Base-by-base conservation (phyloP, 2,113 vertebrate genomes). In the Ancistrus triradiatus region DNA sequence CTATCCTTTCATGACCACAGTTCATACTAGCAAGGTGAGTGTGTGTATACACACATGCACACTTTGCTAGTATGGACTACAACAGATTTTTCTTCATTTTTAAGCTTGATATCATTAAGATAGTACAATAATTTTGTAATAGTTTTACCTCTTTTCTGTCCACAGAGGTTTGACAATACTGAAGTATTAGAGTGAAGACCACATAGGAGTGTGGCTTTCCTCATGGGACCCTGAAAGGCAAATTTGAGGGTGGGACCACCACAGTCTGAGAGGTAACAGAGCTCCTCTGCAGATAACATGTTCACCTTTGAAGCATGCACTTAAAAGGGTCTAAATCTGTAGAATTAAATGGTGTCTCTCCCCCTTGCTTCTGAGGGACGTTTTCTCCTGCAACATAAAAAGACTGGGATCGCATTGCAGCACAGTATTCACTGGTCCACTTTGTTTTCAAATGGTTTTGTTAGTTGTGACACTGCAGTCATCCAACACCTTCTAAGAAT, bases 381-480 rank as follows among this genome's bases (percentile, higher is more conserved):
- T 83, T 84, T 87, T 87, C 81, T 83, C 76, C 66, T 19, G 14
- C 37, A 18, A 59, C 81, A 88, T 85, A 89, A 89, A 84, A 69
- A 76, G 18, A 63, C 51, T 37, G 28, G 77, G 77, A 59, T 89
- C 85, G 59, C 79, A 66, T 89, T 89, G 83, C 86, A 80, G 77
- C 69, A 73, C 81, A 65, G 76, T 80, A 89, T 88, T 89, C 85
- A 87, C 74, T 67, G 77, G 75, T 79, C 83, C 86, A 88, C 86
- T 88, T 87, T 89, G 86, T 88, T 89, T 88, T 88, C 83, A 87
- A 89, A 88, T 89, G 86, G 88, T 88, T 89, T 89, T 89, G 88
- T 89, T 89, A 88, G 86, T 88, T 88, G 86, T 89, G 86, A 88
- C 88, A 90, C 83, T 79, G 84, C 81, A 84, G 88, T 88, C 84